Evolutionary conservation across 2,888 invertebrate species (phyloP).

Genomic region (Chymomyza fuscimana): DNA sequence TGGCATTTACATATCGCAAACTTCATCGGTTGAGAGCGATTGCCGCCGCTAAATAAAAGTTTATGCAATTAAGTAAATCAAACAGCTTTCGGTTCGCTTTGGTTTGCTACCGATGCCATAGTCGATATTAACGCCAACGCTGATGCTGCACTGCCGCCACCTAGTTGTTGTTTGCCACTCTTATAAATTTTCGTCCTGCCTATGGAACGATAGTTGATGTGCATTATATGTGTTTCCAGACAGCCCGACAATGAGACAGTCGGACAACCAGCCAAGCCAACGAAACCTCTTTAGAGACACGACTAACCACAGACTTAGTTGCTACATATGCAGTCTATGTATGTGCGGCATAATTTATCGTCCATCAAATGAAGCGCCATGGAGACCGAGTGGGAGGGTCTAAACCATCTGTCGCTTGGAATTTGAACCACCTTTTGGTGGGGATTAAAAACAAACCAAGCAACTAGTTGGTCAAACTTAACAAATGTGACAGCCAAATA

Average conservation of each 20-base stretch:
- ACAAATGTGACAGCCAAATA: slow-evolving; percentile 1
- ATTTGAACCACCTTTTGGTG: slow-evolving; percentile 8
- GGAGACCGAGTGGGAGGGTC: slow-evolving; percentile 16
- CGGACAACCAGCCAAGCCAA: not conserved
- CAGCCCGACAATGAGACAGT: not conserved
- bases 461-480: not conserved
- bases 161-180: slow-evolving; percentile 40
- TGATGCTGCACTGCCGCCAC: slow-evolving; percentile 8
- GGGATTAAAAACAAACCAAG: no score
- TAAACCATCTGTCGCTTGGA: slow-evolving; percentile 20
- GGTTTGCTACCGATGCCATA: slow-evolving; percentile 32
- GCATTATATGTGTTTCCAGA: not conserved
- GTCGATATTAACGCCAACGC: slow-evolving; percentile 27
- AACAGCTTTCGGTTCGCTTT: slow-evolving; percentile 19
- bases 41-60: slow-evolving; percentile 63
- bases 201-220: not conserved
- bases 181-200: slow-evolving; percentile 21
- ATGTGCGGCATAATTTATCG: slow-evolving; percentile 4
- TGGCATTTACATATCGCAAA: slow-evolving; percentile 66
- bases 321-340: not conserved
- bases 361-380: not conserved
- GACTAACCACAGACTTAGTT: not conserved
- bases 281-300: not conserved
- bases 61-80: slow-evolving; percentile 74
- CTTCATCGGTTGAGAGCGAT: slow-evolving; percentile 57